phyloP scores from a whole-genome alignment of 2,797 vertebrate genomes.

The Sebastiscus albofasciatus region DNA sequence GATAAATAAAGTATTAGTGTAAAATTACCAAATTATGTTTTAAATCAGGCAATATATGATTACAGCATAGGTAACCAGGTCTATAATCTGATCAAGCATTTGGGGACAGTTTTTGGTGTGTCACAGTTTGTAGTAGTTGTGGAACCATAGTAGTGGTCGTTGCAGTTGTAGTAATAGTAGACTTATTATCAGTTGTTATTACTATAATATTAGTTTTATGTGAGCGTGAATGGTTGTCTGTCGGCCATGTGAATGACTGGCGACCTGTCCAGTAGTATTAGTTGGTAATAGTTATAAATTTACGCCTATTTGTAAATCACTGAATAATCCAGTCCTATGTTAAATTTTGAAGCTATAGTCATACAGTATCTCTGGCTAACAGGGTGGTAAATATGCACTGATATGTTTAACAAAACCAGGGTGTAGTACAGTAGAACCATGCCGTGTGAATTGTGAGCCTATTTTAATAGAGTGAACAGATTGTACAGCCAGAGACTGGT shows the following conservation, averaged over 20 bases:
- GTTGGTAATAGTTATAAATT: neutral
- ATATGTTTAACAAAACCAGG: neutral
- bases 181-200: too few relatives aligned
- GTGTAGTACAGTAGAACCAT: neutral
- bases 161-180: too few relatives aligned
- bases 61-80: neutral
- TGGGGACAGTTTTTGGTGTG: too few relatives aligned
- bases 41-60: neutral
- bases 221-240: too few relatives aligned
- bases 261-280: neutral
- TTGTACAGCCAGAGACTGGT: too few relatives aligned
- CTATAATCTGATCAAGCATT: neutral
- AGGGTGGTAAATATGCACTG: neutral
- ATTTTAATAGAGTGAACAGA: neutral
- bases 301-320: neutral
- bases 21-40: neutral
- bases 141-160: too few relatives aligned
- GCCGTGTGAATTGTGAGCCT: neutral
- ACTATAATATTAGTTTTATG: neutral
- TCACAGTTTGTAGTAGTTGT: too few relatives aligned
- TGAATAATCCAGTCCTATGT: neutral
- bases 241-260: neutral
- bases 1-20: neutral
- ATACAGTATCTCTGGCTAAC: neutral
- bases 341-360: too few relatives aligned